Evolutionary conservation across 2,888 invertebrate species (phyloP).

Genomic region (Oscheius myriophilus): DNA sequence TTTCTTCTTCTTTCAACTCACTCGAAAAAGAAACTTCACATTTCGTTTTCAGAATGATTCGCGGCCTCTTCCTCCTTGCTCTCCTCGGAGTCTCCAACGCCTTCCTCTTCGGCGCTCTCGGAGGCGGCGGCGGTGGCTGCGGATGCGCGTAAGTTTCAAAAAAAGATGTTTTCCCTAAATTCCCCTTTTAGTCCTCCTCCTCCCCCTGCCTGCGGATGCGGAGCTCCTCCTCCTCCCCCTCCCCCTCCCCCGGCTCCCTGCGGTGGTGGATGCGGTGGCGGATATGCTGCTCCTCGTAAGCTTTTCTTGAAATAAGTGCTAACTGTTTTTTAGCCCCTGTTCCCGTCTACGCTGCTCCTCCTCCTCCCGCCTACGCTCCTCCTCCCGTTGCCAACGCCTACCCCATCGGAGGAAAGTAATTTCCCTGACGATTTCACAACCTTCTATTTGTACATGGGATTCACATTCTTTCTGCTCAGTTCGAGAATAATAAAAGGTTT

Average conservation of each 20-base stretch:
- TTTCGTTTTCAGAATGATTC: conserved; percentile 10
- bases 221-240: not conserved
- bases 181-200: not conserved
- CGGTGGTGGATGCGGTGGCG: conserved; percentile 6
- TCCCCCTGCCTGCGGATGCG: conserved; percentile 13
- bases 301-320: not conserved
- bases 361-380: conserved; percentile 1
- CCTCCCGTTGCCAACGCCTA: conserved; percentile 6
- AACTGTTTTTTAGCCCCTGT: not conserved
- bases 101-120: conserved; percentile 10
- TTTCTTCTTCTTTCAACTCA: no score
- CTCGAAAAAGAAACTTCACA: not conserved
- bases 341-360: conserved; percentile 9
- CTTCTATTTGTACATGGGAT: conserved; percentile 8
- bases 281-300: conserved; percentile 10
- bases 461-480: not conserved
- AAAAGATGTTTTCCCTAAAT: no score
- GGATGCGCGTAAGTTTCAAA: not conserved
- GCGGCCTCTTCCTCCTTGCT: not conserved
- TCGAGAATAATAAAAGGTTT: conserved; percentile 9
- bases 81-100: conserved; percentile 5
- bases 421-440: not conserved
- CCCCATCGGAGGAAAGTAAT: conserved; percentile 13
- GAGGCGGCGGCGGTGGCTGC: conserved; percentile 20
- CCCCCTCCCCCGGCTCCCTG: not conserved